Conservation (phyloP, 2,113 vertebrate genomes). For the rat (Rattus norvegicus) region GRCr8 NC_086033.1:83204001-83204500, state of each 20-base stretch:
- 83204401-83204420: background rate
- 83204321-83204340: too few species aligned
- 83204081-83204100: background rate
- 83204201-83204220: background rate
- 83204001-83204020: background rate
- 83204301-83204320: too few species aligned
- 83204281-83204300: too few species aligned
- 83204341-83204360: background rate
- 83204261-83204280: too few species aligned
- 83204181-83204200: too few species aligned
- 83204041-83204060: constrained; percentile 2
- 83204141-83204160: background rate
- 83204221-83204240: too few species aligned
- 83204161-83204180: background rate
- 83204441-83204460: too few species aligned
- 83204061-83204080: background rate
- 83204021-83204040: background rate
- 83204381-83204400: background rate
- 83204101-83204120: background rate
- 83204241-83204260: too few species aligned
- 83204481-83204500: too few species aligned
- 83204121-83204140: background rate
- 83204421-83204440: background rate
- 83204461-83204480: too few species aligned
- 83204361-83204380: background rate